These are phyloP conservation scores for Phocides pigmalion DNA, from an alignment of 1,140 invertebrate species.

Conservation along the genomic window DNA sequence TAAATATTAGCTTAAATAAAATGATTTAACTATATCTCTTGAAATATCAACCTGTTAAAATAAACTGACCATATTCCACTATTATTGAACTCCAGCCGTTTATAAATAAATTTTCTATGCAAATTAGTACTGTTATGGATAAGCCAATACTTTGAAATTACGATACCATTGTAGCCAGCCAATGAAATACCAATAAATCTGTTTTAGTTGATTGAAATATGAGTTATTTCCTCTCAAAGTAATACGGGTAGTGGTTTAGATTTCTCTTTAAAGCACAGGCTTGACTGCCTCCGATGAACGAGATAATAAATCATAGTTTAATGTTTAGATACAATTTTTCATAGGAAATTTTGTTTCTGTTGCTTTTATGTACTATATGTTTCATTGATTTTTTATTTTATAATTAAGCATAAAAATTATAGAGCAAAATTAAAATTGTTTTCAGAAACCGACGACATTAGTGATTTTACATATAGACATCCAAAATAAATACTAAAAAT, in stretches of 20 bases:
- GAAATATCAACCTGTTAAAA: slow-evolving; percentile 19
- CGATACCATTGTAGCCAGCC: slow-evolving; percentile 32
- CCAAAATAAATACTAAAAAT: too few species aligned
- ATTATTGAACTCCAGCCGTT: slow-evolving; percentile 20
- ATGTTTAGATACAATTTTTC: too few species aligned
- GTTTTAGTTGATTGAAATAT: slow-evolving; percentile 36
- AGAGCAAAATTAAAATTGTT: too few species aligned
- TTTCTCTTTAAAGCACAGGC: slow-evolving; percentile 17
- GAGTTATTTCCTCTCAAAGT: slow-evolving; percentile 32
- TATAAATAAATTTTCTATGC: slow-evolving; percentile 31
- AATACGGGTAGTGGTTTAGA: slow-evolving; percentile 34
- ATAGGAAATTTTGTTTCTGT: too few species aligned
- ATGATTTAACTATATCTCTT: slow-evolving; percentile 12
- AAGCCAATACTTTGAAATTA: slow-evolving; percentile 33
- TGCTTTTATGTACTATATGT: too few species aligned
- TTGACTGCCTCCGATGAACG: neutral
- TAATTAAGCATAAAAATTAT: too few species aligned
- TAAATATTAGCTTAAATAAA: too few species aligned
- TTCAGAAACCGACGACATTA: too few species aligned
- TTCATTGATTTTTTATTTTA: too few species aligned
- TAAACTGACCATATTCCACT: slow-evolving; percentile 30
- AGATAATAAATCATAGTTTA: too few species aligned
- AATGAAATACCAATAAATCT: slow-evolving; percentile 36
- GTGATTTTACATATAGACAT: too few species aligned
- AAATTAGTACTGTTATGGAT: slow-evolving; percentile 34